A percentile compares a stretch with the other conserved stretches of the same genome.
Conservation (phyloP, 2,113 vertebrate species). For the Dolichotis patagonum region DNA sequence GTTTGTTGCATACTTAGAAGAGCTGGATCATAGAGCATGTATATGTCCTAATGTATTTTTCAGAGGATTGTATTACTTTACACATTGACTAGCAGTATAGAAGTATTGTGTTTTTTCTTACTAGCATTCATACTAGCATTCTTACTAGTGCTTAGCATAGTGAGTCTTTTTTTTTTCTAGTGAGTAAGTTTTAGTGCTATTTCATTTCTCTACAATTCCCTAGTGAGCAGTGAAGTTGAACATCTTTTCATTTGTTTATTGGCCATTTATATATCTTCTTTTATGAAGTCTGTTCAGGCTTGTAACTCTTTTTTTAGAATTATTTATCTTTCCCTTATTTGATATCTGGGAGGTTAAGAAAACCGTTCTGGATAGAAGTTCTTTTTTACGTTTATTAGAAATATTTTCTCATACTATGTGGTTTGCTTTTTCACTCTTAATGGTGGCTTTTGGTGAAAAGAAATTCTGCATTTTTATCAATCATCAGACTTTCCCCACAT, state of each 20-base stretch:
- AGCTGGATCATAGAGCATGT: neutral
- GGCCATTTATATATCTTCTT: neutral
- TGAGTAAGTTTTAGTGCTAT: neutral
- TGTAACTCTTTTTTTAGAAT: slow-evolving; percentile 40
- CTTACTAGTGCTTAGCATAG: neutral
- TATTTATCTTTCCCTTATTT: slow-evolving; percentile 13
- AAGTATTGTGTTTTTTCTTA: neutral
- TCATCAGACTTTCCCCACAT: neutral
- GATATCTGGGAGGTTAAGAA: neutral
- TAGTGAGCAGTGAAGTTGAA: neutral
- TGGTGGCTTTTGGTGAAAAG: slow-evolving; percentile 8
- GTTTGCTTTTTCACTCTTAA: slow-evolving; percentile 44
- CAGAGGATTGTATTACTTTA: neutral
- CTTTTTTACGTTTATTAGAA: neutral
- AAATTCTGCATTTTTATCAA: slow-evolving; percentile 33
- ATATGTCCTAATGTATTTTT: slow-evolving; percentile 40
- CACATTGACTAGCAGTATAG: neutral
- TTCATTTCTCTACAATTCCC: neutral
- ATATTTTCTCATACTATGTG: neutral
- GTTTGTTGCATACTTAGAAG: neutral
- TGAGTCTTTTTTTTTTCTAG: neutral
- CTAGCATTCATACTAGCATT: too few species aligned
- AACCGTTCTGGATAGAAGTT: neutral
- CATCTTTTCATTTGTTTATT: neutral
- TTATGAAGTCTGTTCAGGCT: neutral